These are phyloP conservation scores for Lysiphlebus fabarum DNA, from an alignment of 1,140 invertebrate species.

Conservation along the genomic window DNA sequence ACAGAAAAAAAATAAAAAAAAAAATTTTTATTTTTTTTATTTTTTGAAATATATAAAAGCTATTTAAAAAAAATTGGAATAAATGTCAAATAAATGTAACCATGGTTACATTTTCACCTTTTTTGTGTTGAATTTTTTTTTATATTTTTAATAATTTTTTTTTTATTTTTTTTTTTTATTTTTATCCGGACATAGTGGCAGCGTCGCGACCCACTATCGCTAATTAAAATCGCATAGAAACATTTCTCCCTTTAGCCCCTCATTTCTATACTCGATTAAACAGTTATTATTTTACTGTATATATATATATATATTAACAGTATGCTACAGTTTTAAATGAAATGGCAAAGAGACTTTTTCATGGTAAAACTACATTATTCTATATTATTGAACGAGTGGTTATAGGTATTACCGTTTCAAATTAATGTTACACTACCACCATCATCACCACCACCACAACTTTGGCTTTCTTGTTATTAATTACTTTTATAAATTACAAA, in stretches of 20 bases:
- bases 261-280: constrained; percentile 26
- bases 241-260: no score
- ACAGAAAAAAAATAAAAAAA: no score
- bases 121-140: no score
- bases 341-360: background rate
- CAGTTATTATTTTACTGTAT: constrained; percentile 20
- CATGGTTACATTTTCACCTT: no score
- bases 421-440: background rate
- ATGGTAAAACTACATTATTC: constrained; percentile 17
- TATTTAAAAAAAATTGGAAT: background rate
- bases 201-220: constrained; percentile 12
- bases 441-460: no score
- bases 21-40: no score
- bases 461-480: no score
- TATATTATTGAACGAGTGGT: constrained; percentile 19
- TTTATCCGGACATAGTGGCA: background rate
- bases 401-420: constrained; percentile 5
- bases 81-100: background rate
- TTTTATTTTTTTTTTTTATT: background rate
- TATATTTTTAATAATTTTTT: constrained; percentile 1
- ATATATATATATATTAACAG: background rate
- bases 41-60: no score
- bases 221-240: constrained; percentile 30
- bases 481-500: no score
- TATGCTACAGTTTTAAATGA: background rate